Conservation (phyloP, 2,113 vertebrate genomes). For the Serilophus lunatus region DNA sequence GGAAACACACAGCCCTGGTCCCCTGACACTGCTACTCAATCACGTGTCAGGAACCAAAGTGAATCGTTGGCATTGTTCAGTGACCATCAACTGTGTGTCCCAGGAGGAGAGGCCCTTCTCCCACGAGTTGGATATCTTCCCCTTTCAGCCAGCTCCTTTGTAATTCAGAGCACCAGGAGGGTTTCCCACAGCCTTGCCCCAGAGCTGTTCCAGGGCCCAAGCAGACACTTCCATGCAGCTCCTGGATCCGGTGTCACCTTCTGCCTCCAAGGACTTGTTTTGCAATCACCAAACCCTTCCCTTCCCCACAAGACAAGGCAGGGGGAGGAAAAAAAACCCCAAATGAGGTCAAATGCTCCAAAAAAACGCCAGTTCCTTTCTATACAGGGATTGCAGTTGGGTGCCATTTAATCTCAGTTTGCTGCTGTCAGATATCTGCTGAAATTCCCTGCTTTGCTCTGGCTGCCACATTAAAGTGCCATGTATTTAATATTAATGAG, state of each 20-base stretch:
- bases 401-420: constrained; percentile 18
- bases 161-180: neutral
- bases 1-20: neutral
- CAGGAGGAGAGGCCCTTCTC: neutral
- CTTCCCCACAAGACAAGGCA: neutral
- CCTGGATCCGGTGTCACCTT: neutral
- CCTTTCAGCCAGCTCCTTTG: neutral
- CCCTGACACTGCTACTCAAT: neutral
- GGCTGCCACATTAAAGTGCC: neutral
- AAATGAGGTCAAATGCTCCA: constrained; percentile 30
- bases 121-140: neutral
- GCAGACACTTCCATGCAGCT: neutral
- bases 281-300: neutral
- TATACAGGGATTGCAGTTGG: neutral
- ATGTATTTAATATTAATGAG: constrained; percentile 48
- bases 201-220: neutral
- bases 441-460: neutral
- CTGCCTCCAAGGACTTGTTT: neutral
- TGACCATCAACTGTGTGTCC: neutral
- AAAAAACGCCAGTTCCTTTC: constrained; percentile 44
- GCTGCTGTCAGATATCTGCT: constrained; percentile 29
- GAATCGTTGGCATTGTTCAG: neutral
- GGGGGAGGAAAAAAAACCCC: neutral
- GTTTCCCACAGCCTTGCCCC: rapidly evolving
- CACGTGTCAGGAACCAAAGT: neutral